Base-by-base conservation (phyloP, 1,140 invertebrate species). In the Drosophila nikananu region DNA sequence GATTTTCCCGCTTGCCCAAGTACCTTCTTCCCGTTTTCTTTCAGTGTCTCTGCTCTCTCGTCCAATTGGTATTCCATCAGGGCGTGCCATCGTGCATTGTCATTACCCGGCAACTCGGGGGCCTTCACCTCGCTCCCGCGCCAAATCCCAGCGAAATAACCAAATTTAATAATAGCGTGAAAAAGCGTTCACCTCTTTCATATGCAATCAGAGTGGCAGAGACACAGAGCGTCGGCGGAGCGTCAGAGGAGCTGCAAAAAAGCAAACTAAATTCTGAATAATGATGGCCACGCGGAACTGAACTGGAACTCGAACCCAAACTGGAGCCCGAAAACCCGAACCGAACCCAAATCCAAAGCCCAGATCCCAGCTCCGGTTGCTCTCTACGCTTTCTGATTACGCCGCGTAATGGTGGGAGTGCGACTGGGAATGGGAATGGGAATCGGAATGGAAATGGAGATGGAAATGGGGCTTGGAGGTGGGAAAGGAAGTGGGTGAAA, bases 151-250 rank as follows among this genome's bases (percentile, higher is more conserved):
- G 39, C 32, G 51, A 52, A 72, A 72, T 61, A 80, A 61, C 77
- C 75, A 77, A 84, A 84, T 86, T 84, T 81, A 84, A 81, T 84
- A 81, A 81, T 74, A 86, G 74, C 67, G 65, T 59, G 64, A 83
- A 80, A 68, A 82, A 80, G 51, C 58, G 62, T 75, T 81, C 54
- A 70, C 77, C 59, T 60, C 46, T 61, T 70, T 70, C 57, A 64
- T 80, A 64, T 81, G 79, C 78, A 81, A 81, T 76, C 60, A 71
- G 68, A 57, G 49, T 5, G 52, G 7, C 19, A 54, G n/a, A 54
- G 42, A 55, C 62, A 32, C 27, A 21, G 32, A 23, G 42, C 57
- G 32, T 8, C 23, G 23, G 42, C 42, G 15, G 37, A 35, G 7
- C 27, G 27, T 27, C 10, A 12, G 30, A 32, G 30, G 37, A 75